Conservation (phyloP, 37 sponge, comb jelly and placozoan species). For the Corticium candelabrum region DNA sequence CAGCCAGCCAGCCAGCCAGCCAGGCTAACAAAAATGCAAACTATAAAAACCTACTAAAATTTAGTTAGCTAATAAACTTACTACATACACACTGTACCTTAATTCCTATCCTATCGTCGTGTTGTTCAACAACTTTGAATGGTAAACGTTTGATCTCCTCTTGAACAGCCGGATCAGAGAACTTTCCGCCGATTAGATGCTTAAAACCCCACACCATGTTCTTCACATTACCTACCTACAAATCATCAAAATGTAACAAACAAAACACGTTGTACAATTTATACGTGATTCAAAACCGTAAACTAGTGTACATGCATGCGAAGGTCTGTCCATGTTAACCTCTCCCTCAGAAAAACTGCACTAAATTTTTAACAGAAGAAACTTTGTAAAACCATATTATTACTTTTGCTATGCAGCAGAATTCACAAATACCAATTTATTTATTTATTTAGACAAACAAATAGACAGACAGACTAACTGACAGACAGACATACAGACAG, state of each 20-base stretch:
- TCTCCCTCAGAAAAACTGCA: too few species aligned
- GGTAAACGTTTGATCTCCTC: slow-evolving; percentile 41
- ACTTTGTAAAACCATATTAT: too few species aligned
- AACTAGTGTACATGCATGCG: too few species aligned
- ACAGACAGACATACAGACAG: too few species aligned
- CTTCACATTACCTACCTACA: slow-evolving; percentile 72
- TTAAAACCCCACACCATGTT: slow-evolving; percentile 76
- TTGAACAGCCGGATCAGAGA: slow-evolving; percentile 80
- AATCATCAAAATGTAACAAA: slow-evolving; percentile 13
- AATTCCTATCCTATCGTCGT: slow-evolving; percentile 57
- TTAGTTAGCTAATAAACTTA: background rate
- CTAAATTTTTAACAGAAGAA: too few species aligned
- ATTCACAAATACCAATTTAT: too few species aligned
- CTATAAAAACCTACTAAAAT: background rate
- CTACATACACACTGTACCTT: slow-evolving; percentile 31
- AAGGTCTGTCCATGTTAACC: too few species aligned
- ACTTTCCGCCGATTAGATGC: slow-evolving; percentile 65
- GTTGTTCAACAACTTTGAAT: slow-evolving; percentile 42
- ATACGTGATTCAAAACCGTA: background rate
- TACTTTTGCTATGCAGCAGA: too few species aligned
- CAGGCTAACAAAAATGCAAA: background rate
- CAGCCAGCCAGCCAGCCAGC: background rate
- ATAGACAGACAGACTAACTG: too few species aligned
- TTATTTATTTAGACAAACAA: too few species aligned
- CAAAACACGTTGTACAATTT: background rate